These are phyloP conservation scores for Eleginops maclovinus DNA, from an alignment of 2,113 vertebrate species.

Conservation along the genomic window DNA sequence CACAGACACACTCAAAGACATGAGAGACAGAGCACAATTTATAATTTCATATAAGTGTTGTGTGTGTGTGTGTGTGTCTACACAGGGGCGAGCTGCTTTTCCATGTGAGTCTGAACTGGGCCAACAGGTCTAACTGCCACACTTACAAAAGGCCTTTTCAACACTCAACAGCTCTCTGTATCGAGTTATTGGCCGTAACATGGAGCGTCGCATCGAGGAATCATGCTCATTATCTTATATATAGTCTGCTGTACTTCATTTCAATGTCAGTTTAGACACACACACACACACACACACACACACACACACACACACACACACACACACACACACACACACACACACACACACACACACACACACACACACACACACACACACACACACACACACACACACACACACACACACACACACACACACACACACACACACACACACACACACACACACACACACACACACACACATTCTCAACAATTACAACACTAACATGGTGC, in stretches of 20 bases:
- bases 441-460: background rate
- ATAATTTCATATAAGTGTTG: background rate
- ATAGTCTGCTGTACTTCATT: background rate
- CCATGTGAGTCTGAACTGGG: background rate
- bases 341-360: background rate
- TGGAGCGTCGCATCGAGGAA: background rate
- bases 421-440: background rate
- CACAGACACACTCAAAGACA: conserved; percentile 17
- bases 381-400: background rate
- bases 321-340: background rate
- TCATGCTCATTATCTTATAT: background rate
- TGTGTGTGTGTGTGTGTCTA: background rate
- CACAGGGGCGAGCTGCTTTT: background rate
- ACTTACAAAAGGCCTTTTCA: background rate
- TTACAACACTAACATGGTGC: background rate
- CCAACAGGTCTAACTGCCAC: background rate
- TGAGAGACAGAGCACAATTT: conserved; percentile 26
- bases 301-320: background rate
- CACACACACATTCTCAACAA: background rate
- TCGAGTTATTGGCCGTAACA: background rate
- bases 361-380: background rate
- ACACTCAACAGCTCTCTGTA: background rate
- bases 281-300: background rate
- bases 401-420: background rate
- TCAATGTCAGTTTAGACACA: background rate